Evolutionary conservation across 2,797 vertebrate genomes (phyloP), one percentile per base, ranked within the genome.

Genomic region (Todus mexicanus): DNA sequence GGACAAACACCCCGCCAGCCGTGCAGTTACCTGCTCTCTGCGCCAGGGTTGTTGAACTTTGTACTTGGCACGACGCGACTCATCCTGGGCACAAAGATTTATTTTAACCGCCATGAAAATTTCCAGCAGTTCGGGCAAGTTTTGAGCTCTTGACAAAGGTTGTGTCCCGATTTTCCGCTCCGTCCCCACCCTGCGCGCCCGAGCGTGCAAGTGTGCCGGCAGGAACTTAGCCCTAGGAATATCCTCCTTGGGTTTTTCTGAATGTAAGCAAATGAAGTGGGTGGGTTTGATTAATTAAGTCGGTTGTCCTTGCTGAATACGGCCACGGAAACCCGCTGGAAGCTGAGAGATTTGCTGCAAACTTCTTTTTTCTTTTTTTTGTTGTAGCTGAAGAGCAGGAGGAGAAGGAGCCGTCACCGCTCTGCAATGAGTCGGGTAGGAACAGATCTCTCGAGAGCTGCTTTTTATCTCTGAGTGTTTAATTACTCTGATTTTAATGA

Each of bases 321-420:
- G 43, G 37, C 65, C 72, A n/a, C 69, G 61, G 42, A 64, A 80
- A 15, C 40, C 21, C 1, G 6, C 64, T 63, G 80, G 51, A 47
- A 13, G 29, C 53, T 15, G 59, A 69, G 21, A 3, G 10, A 7
- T 90, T 92, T 53, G 26, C 65, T 73, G 26, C 31, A 51, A 83
- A 35, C 21, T 47, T 26, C 25, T 77, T 59, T 73, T 87, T 84
- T 17, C 11, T 25, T 77, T 59, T 73, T 87, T 86, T 17, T 73
- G 87, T 89, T 40, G 53, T 27, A 96, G 93, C 25, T 51, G 65
- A 93, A 40, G 89, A 94, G 4, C 50, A 74, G 59, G 90, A 94
- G 79, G 75, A 90, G 48, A 70, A 94, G 82, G 87, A 79, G 21
- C 33, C 18, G 1, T 65, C 17, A 5, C 76, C 16, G 0, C 3